Conservation (phyloP, 2,888 invertebrate species). For the Hydraecia micacea region DNA sequence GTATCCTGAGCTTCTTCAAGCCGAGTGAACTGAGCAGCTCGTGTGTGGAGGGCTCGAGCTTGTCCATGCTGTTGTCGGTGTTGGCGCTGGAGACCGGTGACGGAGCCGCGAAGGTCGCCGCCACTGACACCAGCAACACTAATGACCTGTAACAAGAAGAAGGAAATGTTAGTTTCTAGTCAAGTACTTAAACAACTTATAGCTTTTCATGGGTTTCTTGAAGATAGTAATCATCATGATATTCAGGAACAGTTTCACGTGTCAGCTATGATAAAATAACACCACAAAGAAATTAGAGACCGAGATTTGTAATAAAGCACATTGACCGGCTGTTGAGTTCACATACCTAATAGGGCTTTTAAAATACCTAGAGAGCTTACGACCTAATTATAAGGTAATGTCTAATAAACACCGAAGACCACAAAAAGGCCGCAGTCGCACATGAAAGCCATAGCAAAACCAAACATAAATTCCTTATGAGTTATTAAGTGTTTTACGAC, state of each 20-base stretch:
- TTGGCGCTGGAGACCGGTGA: slow-evolving; percentile 71
- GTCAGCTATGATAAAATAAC: neutral
- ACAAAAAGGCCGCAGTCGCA: slow-evolving; percentile 25
- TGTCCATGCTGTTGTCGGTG: slow-evolving; percentile 76
- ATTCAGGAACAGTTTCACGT: neutral
- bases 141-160: slow-evolving; percentile 80
- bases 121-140: slow-evolving; percentile 77
- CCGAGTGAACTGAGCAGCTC: slow-evolving; percentile 94
- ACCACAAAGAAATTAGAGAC: neutral
- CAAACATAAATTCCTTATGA: slow-evolving; percentile 49
- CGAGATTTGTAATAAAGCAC: neutral
- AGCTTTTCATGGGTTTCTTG: neutral
- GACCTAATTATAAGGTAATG: slow-evolving; percentile 21
- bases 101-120: slow-evolving; percentile 76
- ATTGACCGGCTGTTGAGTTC: neutral
- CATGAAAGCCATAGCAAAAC: slow-evolving; percentile 46
- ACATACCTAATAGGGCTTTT: slow-evolving; percentile 19
- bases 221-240: neutral
- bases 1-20: slow-evolving; percentile 93
- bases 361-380: slow-evolving; percentile 3
- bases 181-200: neutral
- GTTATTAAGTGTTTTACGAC: slow-evolving; percentile 61
- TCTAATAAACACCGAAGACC: slow-evolving; percentile 19
- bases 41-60: slow-evolving; percentile 90
- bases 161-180: slow-evolving; percentile 16